Evolutionary conservation across 2,888 invertebrate species (phyloP).

Genomic region (Scaeva pyrastri): DNA sequence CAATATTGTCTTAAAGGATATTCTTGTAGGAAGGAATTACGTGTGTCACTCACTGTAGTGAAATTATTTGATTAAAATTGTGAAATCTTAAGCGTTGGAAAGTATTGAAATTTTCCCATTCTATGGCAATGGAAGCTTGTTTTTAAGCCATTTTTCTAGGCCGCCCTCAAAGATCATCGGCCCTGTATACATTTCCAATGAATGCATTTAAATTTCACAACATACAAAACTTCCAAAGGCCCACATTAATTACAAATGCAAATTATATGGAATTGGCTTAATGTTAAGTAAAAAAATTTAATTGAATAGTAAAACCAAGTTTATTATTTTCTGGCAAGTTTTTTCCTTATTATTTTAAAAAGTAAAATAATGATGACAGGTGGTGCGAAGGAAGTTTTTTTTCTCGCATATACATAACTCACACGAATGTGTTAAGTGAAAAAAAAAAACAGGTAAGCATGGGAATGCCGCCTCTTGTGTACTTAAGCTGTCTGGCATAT

Average conservation of each 20-base stretch:
- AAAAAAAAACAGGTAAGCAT: background rate
- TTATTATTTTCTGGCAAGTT: slow-evolving; percentile 4
- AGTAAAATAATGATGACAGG: slow-evolving; percentile 48
- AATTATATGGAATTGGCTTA: slow-evolving; percentile 61
- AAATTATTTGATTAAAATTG: too few relatives aligned
- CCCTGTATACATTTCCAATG: slow-evolving; percentile 5
- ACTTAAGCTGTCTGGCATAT: background rate
- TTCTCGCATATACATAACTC: background rate
- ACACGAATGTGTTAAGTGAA: background rate
- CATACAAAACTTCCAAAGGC: background rate
- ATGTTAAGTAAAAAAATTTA: slow-evolving; percentile 63
- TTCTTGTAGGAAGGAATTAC: too few relatives aligned
- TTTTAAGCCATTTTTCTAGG: too few relatives aligned
- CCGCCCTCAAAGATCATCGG: background rate
- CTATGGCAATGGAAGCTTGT: too few relatives aligned
- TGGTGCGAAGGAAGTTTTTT: slow-evolving; percentile 5
- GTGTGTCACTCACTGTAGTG: too few relatives aligned
- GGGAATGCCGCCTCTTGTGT: background rate
- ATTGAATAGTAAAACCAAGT: slow-evolving; percentile 57
- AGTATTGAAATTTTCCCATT: too few relatives aligned
- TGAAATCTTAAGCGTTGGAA: too few relatives aligned
- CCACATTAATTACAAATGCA: slow-evolving; percentile 70
- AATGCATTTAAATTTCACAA: slow-evolving; percentile 23
- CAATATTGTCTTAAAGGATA: too few relatives aligned
- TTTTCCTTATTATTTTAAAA: slow-evolving; percentile 18